Percentiles rank a stretch among this genome's conserved stretches.
Conservation (phyloP, 2,797 vertebrate species). For the Enteromius treurensis region DNA sequence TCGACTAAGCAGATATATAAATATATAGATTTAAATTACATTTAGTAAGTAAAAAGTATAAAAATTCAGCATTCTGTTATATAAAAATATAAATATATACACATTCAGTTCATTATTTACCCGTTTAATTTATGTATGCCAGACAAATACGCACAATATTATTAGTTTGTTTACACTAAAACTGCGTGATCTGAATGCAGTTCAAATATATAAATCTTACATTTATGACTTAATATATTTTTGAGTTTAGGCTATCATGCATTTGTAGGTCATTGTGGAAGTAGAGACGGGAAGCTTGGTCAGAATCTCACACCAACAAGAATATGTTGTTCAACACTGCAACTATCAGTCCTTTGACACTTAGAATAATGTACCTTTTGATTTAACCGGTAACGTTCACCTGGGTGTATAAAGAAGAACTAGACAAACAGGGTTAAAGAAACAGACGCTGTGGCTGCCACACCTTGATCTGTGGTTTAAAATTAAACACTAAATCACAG, state of each 20-base stretch:
- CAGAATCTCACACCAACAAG: slow-evolving; percentile 10
- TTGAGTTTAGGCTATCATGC: not conserved
- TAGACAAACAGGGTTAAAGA: slow-evolving; percentile 12
- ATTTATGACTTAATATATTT: not conserved
- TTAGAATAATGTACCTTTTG: not conserved
- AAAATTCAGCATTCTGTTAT: not conserved
- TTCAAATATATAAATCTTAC: not conserved
- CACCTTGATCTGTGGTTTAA: slow-evolving; percentile 35
- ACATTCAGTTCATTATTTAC: not conserved
- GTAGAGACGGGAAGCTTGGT: not conserved
- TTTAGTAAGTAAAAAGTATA: not conserved
- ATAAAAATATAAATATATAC: not conserved
- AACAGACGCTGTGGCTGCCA: slow-evolving; percentile 40
- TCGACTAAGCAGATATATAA: not conserved
- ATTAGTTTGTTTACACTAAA: not conserved
- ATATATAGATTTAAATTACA: not conserved
- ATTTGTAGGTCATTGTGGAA: not conserved
- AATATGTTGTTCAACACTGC: not conserved
- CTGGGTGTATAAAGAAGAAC: not conserved
- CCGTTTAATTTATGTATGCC: not conserved
- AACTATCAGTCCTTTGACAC: not conserved
- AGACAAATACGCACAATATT: not conserved
- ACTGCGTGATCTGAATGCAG: not conserved
- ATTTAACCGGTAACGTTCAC: not conserved
- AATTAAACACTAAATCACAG: slow-evolving; percentile 1